Base-by-base conservation (phyloP, 2,888 invertebrate species). In the Sinohyriopsis cumingii region DNA sequence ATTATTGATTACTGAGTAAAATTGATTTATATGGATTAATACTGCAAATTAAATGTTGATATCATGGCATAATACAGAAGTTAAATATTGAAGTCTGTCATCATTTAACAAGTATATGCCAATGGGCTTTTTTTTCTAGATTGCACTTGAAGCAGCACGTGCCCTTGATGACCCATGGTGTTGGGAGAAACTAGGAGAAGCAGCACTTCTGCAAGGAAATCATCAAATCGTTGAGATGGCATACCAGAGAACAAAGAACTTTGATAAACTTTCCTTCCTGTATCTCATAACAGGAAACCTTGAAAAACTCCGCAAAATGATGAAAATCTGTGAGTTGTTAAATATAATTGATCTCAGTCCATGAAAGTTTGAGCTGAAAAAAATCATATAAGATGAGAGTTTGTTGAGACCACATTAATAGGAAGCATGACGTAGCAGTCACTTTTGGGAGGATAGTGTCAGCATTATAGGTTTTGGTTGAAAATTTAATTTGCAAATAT, bases 211-310 rank as follows among this genome's bases (percentile, higher is more conserved):
- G 80, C 97, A 97, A 87, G 99, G 90, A 3, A 90, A 90, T 75
- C 89, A 89, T 77, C 91, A 93, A 90, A 92, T 95, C 64, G 99
- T 99, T 1, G 99, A 99, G 91, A 98, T 99, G 98, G 98, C 98
- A 87, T 99, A 99, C 91, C 99, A 99, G 89, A 93, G 99, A 76
- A 99, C 98, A 0, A 99, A 99, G 92, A 98, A 98, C 92, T 99
- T 99, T 90, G 99, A 99, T 91, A 98, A 98, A 91, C 93, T 99
- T 0, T 95, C 98, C 22, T 99, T 99, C 92, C 92, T 99, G 59
- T 99, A 99, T 91, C 92, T 99, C 59, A 96, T 99, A 78, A 99
- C 99, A 22, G 99, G 99, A 19, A 99, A 99, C 90, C 91, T 98
- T 86, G 99, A 99, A 73, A 99, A 99, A 90, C 91, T 99, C 77